These are phyloP conservation scores for Drosophila mercatorum DNA, from an alignment of 2,888 invertebrate species.

Conservation along the genomic window DNA sequence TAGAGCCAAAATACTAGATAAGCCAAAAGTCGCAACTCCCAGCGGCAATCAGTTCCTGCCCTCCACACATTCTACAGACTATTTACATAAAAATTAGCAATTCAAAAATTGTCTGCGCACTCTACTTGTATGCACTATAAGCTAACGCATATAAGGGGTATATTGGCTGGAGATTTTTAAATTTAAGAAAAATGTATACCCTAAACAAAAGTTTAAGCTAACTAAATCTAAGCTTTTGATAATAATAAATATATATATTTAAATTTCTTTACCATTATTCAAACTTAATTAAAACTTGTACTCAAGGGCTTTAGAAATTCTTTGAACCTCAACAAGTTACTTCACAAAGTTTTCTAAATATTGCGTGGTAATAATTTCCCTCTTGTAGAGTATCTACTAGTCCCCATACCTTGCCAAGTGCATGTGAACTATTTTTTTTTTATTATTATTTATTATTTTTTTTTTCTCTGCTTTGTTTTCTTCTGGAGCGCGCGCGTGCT, in stretches of 20 bases:
- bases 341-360: not conserved
- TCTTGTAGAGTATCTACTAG: not conserved
- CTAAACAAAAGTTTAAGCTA: no score
- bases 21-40: slow-evolving; percentile 51
- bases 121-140: not conserved
- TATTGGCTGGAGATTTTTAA: not conserved
- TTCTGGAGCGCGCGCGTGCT: slow-evolving; percentile 61
- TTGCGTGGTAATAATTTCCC: not conserved
- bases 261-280: no score
- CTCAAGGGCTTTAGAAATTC: no score
- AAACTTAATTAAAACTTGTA: no score
- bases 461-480: slow-evolving; percentile 20
- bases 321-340: no score
- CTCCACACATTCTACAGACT: slow-evolving; percentile 39
- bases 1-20: slow-evolving; percentile 54
- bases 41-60: slow-evolving; percentile 1
- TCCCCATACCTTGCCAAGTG: not conserved
- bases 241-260: no score
- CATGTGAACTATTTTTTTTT: not conserved
- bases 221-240: no score
- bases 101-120: slow-evolving; percentile 42
- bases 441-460: slow-evolving; percentile 23
- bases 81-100: slow-evolving; percentile 77
- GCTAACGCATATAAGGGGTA: not conserved
- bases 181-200: no score